These are phyloP conservation scores for Poecilia wingei DNA, from an alignment of 2,797 vertebrate species.

Conservation along the genomic window DNA sequence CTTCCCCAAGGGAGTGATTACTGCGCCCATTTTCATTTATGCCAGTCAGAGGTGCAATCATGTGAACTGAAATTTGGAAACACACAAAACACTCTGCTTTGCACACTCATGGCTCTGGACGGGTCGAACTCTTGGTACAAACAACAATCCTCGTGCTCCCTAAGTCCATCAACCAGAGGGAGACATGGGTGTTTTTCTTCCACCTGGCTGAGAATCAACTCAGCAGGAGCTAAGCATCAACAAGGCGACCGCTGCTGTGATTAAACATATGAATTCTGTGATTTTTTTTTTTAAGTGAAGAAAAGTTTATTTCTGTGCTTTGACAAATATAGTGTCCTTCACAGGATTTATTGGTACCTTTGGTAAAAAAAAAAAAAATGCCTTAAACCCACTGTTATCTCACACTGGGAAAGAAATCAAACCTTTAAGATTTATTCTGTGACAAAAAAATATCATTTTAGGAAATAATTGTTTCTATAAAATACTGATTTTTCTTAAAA, in stretches of 20 bases:
- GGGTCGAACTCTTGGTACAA: constrained; percentile 38
- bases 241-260: not conserved
- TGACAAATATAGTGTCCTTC: not conserved
- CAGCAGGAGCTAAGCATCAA: not conserved
- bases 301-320: constrained; percentile 14
- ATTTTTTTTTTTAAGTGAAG: not conserved
- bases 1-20: constrained; percentile 56
- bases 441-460: not conserved
- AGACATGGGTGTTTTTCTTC: constrained; percentile 2
- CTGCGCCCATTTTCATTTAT: constrained; percentile 68
- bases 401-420: not conserved
- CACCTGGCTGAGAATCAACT: not conserved
- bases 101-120: constrained; percentile 30
- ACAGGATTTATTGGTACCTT: not conserved
- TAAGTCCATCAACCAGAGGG: constrained; percentile 26
- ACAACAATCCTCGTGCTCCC: constrained; percentile 14
- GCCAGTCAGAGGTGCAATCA: constrained; percentile 67
- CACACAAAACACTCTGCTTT: constrained; percentile 38
- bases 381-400: not conserved
- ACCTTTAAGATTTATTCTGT: not conserved
- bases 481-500: not conserved
- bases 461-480: not conserved
- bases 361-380: not conserved
- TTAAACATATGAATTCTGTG: constrained; percentile 4
- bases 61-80: constrained; percentile 56